Evolutionary conservation across 2,113 vertebrate species (phyloP).

Genomic region (Holacanthus passer): DNA sequence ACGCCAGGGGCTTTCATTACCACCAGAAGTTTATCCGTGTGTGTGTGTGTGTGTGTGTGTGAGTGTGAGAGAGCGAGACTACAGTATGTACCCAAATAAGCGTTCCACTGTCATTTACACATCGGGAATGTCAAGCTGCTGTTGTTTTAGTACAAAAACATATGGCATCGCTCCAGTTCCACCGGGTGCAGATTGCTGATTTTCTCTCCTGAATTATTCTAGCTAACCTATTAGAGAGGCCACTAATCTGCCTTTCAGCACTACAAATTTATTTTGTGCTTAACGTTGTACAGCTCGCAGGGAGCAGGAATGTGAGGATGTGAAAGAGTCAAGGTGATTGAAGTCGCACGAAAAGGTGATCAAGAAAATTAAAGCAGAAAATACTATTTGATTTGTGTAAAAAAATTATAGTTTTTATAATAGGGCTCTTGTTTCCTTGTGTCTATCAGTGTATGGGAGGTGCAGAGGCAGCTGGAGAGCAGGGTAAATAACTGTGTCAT

Average conservation of each 20-base stretch:
- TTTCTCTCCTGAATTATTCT: conserved; percentile 28
- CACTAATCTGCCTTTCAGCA: conserved; percentile 44
- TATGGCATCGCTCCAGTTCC: conserved; percentile 15
- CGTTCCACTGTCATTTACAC: conserved; percentile 44
- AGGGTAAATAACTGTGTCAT: conserved; percentile 73
- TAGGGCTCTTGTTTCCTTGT: not conserved
- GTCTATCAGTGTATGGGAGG: conserved; percentile 21
- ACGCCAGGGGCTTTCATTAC: conserved; percentile 80
- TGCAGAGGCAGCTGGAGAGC: conserved; percentile 64
- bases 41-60: conserved; percentile 23
- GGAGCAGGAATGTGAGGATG: conserved; percentile 7
- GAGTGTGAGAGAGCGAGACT: conserved; percentile 7
- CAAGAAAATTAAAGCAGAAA: conserved; percentile 2
- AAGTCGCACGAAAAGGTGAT: not conserved
- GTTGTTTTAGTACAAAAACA: conserved; percentile 53
- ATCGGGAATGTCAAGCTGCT: conserved; percentile 61
- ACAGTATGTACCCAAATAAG: conserved; percentile 60
- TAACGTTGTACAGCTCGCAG: conserved; percentile 38
- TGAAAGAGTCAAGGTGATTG: not conserved
- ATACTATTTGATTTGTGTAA: not conserved
- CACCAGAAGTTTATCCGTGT: conserved; percentile 52
- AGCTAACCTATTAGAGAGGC: conserved; percentile 26
- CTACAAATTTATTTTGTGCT: conserved; percentile 47
- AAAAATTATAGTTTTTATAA: not conserved
- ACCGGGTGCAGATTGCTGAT: conserved; percentile 25